phyloP scores from a whole-genome alignment of 1,140 invertebrate genomes.

The Bactericera cockerelli region DNA sequence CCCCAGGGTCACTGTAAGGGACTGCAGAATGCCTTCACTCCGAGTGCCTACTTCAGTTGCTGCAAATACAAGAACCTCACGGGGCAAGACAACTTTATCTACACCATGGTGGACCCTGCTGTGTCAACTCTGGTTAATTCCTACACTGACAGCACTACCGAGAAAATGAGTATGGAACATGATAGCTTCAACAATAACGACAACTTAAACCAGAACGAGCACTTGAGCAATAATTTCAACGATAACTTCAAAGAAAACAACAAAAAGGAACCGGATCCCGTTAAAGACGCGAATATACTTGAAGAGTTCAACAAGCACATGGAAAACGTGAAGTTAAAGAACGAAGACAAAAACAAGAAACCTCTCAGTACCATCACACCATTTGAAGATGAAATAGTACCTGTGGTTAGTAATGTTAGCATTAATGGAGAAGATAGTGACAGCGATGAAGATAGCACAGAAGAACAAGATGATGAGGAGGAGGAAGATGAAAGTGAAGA shows the following conservation, averaged over 20 bases:
- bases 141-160: conserved; percentile 7
- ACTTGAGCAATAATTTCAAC: background rate
- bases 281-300: background rate
- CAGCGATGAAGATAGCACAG: conserved; percentile 9
- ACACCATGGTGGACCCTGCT: background rate
- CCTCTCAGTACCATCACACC: background rate
- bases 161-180: conserved; percentile 9
- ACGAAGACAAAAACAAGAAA: background rate
- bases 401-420: background rate
- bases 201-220: conserved; percentile 7
- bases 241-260: background rate
- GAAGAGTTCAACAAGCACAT: conserved; percentile 7
- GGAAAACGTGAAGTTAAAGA: background rate
- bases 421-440: background rate
- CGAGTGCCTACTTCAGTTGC: conserved; percentile 30
- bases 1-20: conserved; percentile 29
- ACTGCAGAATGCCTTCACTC: conserved; percentile 30
- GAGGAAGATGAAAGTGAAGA: conserved; percentile 7
- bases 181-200: too few species aligned
- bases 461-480: conserved; percentile 10
- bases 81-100: background rate
- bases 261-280: background rate
- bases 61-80: conserved; percentile 25
- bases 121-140: conserved; percentile 6
- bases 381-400: background rate